Conservation (phyloP, 2,888 invertebrate genomes). For the Chymomyza fuscimana region DNA sequence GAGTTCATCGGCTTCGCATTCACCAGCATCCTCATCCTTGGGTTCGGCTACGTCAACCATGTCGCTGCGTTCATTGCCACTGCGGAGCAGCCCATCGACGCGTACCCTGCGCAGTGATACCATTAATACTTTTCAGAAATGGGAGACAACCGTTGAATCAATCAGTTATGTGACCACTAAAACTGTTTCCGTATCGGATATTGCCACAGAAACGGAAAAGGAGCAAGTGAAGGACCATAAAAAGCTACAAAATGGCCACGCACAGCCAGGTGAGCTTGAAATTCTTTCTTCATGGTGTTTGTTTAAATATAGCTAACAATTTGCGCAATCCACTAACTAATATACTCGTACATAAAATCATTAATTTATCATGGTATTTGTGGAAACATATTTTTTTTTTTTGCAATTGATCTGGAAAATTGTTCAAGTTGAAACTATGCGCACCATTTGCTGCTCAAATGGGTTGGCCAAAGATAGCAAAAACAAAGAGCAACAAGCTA, state of each 20-base stretch:
- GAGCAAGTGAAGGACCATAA: constrained; percentile 29
- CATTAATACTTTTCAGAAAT: constrained; percentile 79
- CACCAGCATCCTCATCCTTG: constrained; percentile 62
- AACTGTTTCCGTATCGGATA: constrained; percentile 72
- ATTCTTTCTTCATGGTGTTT: not conserved
- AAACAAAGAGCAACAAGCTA: not conserved
- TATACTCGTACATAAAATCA: not conserved
- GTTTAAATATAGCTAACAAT: constrained; percentile 14
- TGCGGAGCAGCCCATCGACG: constrained; percentile 42
- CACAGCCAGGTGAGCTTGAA: not conserved
- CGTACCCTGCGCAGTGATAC: constrained; percentile 75
- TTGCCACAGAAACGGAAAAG: constrained; percentile 51
- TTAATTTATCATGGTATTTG: not conserved
- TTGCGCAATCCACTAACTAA: constrained; percentile 12
- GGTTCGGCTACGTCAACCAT: constrained; percentile 71
- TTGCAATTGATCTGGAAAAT: constrained; percentile 63
- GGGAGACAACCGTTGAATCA: constrained; percentile 79
- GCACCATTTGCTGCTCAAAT: constrained; percentile 17
- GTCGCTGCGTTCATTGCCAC: constrained; percentile 67
- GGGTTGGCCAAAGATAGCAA: constrained; percentile 4
- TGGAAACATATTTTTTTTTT: constrained; percentile 33
- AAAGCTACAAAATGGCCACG: not conserved
- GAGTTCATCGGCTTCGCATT: constrained; percentile 60
- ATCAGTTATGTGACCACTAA: constrained; percentile 79
- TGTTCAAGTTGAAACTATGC: constrained; percentile 58